Evolutionary conservation across 23 tunicate species (phyloP), one percentile per base, ranked within the genome.

Genomic region (Ascidia mentula): DNA sequence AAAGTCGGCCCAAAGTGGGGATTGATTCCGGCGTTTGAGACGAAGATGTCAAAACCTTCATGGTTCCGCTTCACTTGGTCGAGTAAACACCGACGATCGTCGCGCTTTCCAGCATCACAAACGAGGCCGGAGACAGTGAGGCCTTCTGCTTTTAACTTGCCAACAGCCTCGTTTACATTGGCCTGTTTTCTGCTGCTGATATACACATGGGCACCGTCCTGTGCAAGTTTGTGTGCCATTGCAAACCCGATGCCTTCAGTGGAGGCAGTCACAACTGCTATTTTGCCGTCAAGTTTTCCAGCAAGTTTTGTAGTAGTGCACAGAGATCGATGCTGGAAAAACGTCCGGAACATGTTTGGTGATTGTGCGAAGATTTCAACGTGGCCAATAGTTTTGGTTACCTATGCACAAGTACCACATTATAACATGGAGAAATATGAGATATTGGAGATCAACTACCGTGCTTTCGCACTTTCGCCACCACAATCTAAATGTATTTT

Each of bases 231-330:
- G n/a, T 79, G 80, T 22, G 95, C 95, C 36, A 89, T 83, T 1
- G 88, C 88, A 12, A 77, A 79, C 9, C 88, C 88, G 45, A 83
- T 83, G 28, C 95, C 95, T 30, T 89, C 89, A 36, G 95, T 89
- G 32, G 95, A 89, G 18, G 95, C 95, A 1, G 95, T 89, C 13
- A 89, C 90, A 40, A 89, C 73, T 24, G 95, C 95, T 17, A 79
- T 74, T 84, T 89, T 89, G 3, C 89, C 84, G 22, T 38, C 46
- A 5, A 80, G 39, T 69, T 69, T 80, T 1, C 84, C 84, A 75
- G 70, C 22, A 53, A 53, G 7, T 53, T 9, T 26, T 5, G 7
- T 9, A 5, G 28, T 28, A 6, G 65, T 53, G 65, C 65, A 20
- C 1, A 53, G 13, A 53, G 2, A 9, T 26, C 65, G 65, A 9